These are phyloP conservation scores for Orthonychiurus folsomi DNA, from an alignment of 2,888 invertebrate species.

Conservation along the genomic window DNA sequence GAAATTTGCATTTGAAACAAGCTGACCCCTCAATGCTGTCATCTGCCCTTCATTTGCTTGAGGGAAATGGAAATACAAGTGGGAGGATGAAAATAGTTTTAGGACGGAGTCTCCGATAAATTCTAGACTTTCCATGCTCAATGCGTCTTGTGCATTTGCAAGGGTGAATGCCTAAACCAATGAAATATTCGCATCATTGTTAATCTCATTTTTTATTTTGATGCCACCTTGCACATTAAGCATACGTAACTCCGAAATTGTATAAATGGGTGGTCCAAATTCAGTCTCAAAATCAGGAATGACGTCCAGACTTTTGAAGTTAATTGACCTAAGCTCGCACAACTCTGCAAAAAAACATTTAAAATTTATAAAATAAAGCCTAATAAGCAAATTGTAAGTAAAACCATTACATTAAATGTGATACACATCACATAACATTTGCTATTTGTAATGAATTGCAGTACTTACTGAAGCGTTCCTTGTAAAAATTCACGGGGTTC, in stretches of 20 bases:
- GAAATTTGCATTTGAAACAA: slow-evolving; percentile 11
- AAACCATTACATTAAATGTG: too few relatives aligned
- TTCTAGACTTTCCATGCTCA: slow-evolving; percentile 7
- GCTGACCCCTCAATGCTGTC: slow-evolving; percentile 14
- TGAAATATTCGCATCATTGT: too few relatives aligned
- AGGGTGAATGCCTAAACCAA: slow-evolving; percentile 12
- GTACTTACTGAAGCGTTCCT: too few relatives aligned
- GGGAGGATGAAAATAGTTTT: slow-evolving; percentile 12
- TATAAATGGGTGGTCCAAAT: slow-evolving; percentile 12
- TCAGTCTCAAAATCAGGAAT: not conserved
- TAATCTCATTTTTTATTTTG: too few relatives aligned
- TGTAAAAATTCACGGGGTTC: too few relatives aligned
- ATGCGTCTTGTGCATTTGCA: slow-evolving; percentile 13
- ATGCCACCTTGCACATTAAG: too few relatives aligned
- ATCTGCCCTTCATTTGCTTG: slow-evolving; percentile 13
- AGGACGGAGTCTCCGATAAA: slow-evolving; percentile 16
- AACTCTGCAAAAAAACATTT: too few relatives aligned
- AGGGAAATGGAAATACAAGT: slow-evolving; percentile 13
- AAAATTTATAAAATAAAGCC: too few relatives aligned
- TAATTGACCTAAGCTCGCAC: too few relatives aligned
- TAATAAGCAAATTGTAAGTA: too few relatives aligned
- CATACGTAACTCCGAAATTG: slow-evolving; percentile 16
- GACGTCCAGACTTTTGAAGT: slow-evolving; percentile 9
- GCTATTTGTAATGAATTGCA: too few relatives aligned
- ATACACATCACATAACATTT: too few relatives aligned